phyloP scores from a whole-genome alignment of 2,888 invertebrate genomes.

The Spilosoma lubricipeda region DNA sequence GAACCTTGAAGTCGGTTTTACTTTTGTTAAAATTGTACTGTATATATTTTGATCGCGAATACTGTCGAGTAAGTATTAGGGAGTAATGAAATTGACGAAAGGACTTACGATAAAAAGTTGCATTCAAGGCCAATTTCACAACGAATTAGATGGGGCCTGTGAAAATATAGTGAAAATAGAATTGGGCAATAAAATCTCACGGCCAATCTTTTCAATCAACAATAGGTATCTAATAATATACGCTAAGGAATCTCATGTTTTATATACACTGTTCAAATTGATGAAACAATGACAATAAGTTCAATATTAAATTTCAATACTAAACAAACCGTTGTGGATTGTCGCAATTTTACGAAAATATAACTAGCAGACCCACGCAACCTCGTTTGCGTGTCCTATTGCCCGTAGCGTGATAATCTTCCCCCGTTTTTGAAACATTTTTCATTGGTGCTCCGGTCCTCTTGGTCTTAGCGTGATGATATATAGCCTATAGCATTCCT shows the following conservation, averaged over 20 bases:
- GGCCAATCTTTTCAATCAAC: background rate
- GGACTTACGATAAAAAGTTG: background rate
- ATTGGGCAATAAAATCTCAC: background rate
- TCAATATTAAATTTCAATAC: background rate
- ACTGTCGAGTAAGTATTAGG: background rate
- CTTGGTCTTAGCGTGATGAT: too few relatives aligned
- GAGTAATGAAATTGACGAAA: background rate
- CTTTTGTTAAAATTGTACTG: too few relatives aligned
- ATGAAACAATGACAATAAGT: background rate
- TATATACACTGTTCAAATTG: background rate
- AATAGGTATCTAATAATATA: background rate
- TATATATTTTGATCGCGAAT: background rate
- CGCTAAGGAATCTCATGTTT: background rate
- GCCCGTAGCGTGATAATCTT: too few relatives aligned
- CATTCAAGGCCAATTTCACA: background rate
- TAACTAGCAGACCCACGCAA: too few relatives aligned
- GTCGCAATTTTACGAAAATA: too few relatives aligned
- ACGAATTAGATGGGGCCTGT: background rate
- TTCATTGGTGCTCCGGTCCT: too few relatives aligned
- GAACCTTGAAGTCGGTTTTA: too few relatives aligned
- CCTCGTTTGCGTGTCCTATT: too few relatives aligned
- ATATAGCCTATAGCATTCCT: too few relatives aligned
- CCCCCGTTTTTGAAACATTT: too few relatives aligned
- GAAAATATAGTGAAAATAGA: background rate
- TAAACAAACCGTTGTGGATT: too few relatives aligned